These are phyloP conservation scores for Odontamblyopus rebecca DNA, from an alignment of 2,797 vertebrate species.

Conservation along the genomic window DNA sequence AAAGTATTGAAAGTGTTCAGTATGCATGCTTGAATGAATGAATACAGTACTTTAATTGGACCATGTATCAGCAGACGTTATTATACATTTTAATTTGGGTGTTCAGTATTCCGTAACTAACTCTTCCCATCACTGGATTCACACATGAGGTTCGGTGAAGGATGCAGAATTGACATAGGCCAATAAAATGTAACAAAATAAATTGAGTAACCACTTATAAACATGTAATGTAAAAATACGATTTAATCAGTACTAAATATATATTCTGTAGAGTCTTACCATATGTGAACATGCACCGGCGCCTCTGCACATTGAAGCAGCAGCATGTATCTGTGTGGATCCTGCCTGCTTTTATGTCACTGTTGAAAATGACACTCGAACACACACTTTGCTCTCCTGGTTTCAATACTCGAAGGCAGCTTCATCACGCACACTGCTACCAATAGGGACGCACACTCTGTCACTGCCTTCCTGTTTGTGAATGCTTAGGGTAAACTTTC, in stretches of 20 bases:
- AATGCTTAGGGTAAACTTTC: conserved; percentile 82
- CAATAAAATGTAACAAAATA: no score
- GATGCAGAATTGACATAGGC: no score
- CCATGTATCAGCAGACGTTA: no score
- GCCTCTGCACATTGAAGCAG: conserved; percentile 29
- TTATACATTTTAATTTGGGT: no score
- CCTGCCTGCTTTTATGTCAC: conserved; percentile 36
- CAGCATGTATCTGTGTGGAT: conserved; percentile 13
- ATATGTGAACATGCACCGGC: conserved; percentile 19
- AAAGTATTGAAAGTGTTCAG: no score
- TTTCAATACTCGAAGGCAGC: conserved; percentile 54
- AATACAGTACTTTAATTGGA: no score
- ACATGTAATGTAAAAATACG: neutral
- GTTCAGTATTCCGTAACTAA: no score
- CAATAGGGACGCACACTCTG: conserved; percentile 49
- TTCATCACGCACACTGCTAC: conserved; percentile 59
- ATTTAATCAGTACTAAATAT: neutral
- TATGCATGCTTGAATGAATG: no score
- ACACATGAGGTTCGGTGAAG: no score
- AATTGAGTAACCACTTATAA: no score
- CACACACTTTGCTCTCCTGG: conserved; percentile 54
- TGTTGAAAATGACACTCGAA: conserved; percentile 37
- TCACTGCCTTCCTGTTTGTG: conserved; percentile 87
- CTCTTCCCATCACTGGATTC: no score
- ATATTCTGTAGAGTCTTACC: conserved; percentile 37